Base-by-base conservation (phyloP, 2,888 invertebrate genomes). In the Morpho achilles region DNA sequence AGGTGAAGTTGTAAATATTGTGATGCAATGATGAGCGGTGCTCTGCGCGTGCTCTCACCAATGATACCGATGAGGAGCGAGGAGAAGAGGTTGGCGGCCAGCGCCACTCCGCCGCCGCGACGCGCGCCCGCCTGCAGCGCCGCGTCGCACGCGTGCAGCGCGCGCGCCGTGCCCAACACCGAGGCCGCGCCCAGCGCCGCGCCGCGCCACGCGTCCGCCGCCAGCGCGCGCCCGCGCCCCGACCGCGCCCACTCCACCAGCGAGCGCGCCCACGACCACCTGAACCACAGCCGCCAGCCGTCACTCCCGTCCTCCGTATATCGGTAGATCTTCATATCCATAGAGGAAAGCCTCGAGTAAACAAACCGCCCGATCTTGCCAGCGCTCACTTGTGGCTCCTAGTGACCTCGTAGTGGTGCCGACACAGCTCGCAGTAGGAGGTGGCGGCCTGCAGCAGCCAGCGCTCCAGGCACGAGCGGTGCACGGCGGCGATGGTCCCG, bases 381-480 rank as follows among this genome's bases (percentile, higher is more conserved):
- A 43, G 8, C 7, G 43, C 57, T 32, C 9, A 66, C 89, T 89
- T 90, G 69, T 89, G 89, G 32, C 72, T 87, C 70, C 89, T 75
- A 9, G 87, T 88, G 67, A 90, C 89, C 41, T 80, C 70, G 67
- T 89, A 90, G 68, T 89, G 89, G 61, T 89, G 87, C 0, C 88
- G 71, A 67, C 89, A 90, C 52, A 90, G 82, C 77, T 90, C 89
- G 83, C 89, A 90, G 75, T 87, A 82, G 59, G 87, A 87, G 39
- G 86, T 84, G 68, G 88, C 81, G 50, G 89, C 87, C 72, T 88
- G 88, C 74, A 88, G 78, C 76, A 90, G 77, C 89, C 89, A 90
- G 67, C 89, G 84, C 80, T 90, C 89, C 46, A 90, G 81, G 69
- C 89, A 90, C 64, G 81, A 61, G 73, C 89, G 84, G 76, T 90